These are phyloP conservation scores for Alaudala cheleensis DNA, from an alignment of 2,113 vertebrate species.

Conservation along the genomic window DNA sequence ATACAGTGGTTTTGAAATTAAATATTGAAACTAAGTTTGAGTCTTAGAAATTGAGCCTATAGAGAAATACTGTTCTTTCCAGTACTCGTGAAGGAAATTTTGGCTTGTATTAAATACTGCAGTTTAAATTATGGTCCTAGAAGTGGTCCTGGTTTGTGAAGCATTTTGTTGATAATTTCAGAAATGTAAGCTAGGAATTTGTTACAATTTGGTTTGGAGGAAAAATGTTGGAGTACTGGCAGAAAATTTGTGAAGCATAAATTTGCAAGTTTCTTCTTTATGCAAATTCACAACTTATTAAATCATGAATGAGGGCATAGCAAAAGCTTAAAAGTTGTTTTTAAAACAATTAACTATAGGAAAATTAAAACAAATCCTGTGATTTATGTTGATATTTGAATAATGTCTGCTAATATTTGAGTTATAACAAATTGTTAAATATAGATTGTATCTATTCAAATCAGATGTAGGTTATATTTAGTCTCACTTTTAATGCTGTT, in stretches of 20 bases:
- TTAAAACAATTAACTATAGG: neutral
- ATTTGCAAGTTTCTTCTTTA: constrained; percentile 12
- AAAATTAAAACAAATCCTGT: neutral
- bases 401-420: constrained; percentile 27
- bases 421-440: constrained; percentile 30
- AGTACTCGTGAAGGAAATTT: neutral
- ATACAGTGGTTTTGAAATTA: neutral
- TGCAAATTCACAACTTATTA: constrained; percentile 15
- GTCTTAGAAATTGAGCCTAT: neutral
- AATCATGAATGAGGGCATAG: neutral
- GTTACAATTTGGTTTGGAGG: neutral
- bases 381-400: constrained; percentile 37
- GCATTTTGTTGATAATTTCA: neutral
- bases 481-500: constrained; percentile 1
- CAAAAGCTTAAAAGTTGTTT: neutral
- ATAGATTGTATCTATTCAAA: constrained; percentile 45
- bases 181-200: neutral
- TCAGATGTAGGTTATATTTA: constrained; percentile 17
- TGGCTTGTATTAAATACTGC: neutral
- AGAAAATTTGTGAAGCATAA: neutral
- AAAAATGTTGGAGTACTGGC: neutral
- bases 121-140: neutral
- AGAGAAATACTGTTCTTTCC: neutral
- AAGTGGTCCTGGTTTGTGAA: neutral
- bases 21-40: neutral